These are phyloP conservation scores for Orius insidiosus DNA, from an alignment of 1,140 invertebrate species.

Conservation along the genomic window DNA sequence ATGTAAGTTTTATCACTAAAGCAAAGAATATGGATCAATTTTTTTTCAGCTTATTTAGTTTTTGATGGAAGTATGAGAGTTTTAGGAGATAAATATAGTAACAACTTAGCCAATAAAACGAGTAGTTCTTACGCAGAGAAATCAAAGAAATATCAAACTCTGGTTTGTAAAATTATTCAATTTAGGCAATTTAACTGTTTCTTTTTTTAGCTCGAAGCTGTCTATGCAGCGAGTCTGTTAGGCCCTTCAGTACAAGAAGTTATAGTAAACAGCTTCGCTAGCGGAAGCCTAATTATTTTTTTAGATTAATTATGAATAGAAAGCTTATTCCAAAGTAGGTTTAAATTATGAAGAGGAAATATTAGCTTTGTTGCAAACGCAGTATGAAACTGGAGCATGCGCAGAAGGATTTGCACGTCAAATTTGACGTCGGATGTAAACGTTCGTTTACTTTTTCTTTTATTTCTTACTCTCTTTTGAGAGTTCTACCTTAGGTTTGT, in stretches of 20 bases:
- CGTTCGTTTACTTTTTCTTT: no score
- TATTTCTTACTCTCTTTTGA: no score
- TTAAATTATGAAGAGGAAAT: no score
- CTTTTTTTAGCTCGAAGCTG: slow-evolving; percentile 28
- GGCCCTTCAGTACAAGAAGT: slow-evolving; percentile 41
- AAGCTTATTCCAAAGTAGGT: slow-evolving; percentile 50
- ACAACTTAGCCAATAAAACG: slow-evolving; percentile 33
- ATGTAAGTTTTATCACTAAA: slow-evolving; percentile 23
- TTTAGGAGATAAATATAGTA: slow-evolving; percentile 44
- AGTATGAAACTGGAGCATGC: no score
- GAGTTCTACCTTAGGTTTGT: no score
- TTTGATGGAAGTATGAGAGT: slow-evolving; percentile 51
- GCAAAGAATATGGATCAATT: neutral
- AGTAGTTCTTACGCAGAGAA: slow-evolving; percentile 37
- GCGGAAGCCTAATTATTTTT: slow-evolving; percentile 54
- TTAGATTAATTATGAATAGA: slow-evolving; percentile 51
- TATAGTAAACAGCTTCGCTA: slow-evolving; percentile 47
- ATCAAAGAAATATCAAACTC: slow-evolving; percentile 38
- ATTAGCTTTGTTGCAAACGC: no score
- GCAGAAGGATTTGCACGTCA: no score
- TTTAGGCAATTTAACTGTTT: slow-evolving; percentile 4
- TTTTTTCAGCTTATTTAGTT: slow-evolving; percentile 40
- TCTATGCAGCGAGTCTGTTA: slow-evolving; percentile 35
- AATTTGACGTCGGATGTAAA: no score
- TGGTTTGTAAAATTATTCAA: slow-evolving; percentile 24